Percentiles rank a stretch among this genome's conserved stretches.
phyloP scores from a whole-genome alignment of 2,888 invertebrate species.

The Ophraella communa region DNA sequence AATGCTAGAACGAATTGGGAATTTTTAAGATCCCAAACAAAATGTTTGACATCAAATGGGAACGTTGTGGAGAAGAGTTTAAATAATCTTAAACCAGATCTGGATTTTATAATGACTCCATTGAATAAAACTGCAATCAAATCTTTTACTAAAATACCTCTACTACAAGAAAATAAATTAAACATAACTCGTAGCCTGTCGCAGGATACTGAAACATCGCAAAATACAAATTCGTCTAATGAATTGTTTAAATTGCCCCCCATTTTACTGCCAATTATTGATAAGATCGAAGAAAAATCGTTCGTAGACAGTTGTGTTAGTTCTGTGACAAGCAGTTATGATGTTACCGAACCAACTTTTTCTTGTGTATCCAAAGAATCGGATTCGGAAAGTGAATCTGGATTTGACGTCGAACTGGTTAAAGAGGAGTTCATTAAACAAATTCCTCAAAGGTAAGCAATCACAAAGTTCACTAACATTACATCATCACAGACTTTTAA shows the following conservation, averaged over 20 bases:
- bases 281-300: conserved; percentile 62
- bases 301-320: conserved; percentile 67
- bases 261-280: conserved; percentile 73
- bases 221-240: conserved; percentile 66
- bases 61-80: conserved; percentile 49
- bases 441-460: conserved; percentile 28
- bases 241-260: conserved; percentile 72
- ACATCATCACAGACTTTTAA: no score
- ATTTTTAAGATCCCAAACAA: conserved; percentile 71
- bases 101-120: conserved; percentile 58
- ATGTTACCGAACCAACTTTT: conserved; percentile 26
- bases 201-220: conserved; percentile 68
- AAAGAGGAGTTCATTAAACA: conserved; percentile 17
- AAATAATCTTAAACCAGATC: conserved; percentile 55
- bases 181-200: conserved; percentile 60
- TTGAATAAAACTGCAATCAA: conserved; percentile 46
- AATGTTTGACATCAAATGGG: conserved; percentile 62
- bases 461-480: no score
- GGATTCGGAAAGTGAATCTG: conserved; percentile 41
- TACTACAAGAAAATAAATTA: conserved; percentile 64
- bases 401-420: conserved; percentile 22
- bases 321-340: conserved; percentile 55
- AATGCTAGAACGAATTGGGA: conserved; percentile 91
- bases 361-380: conserved; percentile 37
- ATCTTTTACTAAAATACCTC: conserved; percentile 48